These are phyloP conservation scores for Charadrius vociferus DNA, from an alignment of 2,113 vertebrate species.

Conservation along the genomic window DNA sequence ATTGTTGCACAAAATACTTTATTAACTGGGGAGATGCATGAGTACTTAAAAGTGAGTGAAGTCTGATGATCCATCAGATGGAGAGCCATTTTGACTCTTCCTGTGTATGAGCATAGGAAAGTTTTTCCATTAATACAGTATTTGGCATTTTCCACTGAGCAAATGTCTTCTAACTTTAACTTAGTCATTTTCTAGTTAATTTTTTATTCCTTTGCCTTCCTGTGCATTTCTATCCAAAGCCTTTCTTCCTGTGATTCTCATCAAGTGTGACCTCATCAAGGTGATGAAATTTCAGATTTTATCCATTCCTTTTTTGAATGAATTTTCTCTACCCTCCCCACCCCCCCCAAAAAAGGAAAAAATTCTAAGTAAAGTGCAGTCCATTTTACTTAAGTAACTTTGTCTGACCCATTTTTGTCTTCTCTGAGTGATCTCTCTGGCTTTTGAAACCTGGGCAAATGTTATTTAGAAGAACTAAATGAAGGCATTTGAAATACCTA, in stretches of 20 bases:
- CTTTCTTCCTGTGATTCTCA: not conserved
- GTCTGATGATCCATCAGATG: not conserved
- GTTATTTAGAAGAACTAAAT: not conserved
- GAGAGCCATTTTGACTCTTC: not conserved
- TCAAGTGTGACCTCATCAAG: not conserved
- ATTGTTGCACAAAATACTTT: not conserved
- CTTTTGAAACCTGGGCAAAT: not conserved
- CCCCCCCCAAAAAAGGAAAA: not conserved
- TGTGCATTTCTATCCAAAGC: not conserved
- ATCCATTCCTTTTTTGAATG: not conserved
- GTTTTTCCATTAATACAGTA: not conserved
- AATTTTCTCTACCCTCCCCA: rapidly evolving
- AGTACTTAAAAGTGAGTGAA: not conserved
- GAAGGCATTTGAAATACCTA: not conserved
- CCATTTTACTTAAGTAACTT: not conserved
- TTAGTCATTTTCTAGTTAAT: not conserved
- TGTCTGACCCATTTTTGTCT: not conserved
- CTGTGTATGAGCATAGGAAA: not conserved
- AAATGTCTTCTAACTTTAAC: not conserved
- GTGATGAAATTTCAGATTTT: not conserved
- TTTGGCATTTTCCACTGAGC: not conserved
- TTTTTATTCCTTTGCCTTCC: not conserved
- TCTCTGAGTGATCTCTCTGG: not conserved
- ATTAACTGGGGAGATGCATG: not conserved
- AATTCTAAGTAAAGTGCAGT: not conserved